These are phyloP conservation scores for Sarcophaga rosellei DNA, from an alignment of 2,888 invertebrate genomes.

Conservation along the genomic window DNA sequence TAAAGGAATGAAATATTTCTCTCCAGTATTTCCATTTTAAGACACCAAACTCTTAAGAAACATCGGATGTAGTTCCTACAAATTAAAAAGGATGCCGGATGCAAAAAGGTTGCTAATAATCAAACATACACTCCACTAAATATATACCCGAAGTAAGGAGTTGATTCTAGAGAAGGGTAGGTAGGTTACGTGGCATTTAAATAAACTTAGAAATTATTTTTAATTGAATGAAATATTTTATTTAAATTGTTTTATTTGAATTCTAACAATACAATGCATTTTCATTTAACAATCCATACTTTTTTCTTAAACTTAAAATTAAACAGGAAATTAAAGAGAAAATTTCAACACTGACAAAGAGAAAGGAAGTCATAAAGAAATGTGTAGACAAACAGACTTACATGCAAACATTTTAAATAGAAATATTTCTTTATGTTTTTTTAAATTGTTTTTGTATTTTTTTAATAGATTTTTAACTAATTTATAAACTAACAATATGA, in stretches of 20 bases:
- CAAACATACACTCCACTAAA: too few species aligned
- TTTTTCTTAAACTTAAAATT: slow-evolving; percentile 26
- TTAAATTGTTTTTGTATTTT: slow-evolving; percentile 1
- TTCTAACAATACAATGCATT: slow-evolving; percentile 2
- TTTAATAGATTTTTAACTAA: slow-evolving; percentile 34
- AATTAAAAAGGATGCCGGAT: too few species aligned
- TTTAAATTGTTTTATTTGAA: slow-evolving; percentile 29
- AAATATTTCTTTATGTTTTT: slow-evolving; percentile 28
- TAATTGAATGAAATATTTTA: neutral
- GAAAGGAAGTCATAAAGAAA: neutral
- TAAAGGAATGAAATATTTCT: too few species aligned
- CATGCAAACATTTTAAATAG: neutral
- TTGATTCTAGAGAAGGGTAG: too few species aligned
- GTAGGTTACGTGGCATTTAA: too few species aligned
- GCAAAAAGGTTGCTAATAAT: too few species aligned
- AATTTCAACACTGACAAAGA: slow-evolving; percentile 13
- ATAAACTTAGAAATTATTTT: too few species aligned
- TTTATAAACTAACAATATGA: slow-evolving; percentile 10
- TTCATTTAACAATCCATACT: neutral
- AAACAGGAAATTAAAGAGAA: neutral
- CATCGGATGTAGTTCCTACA: too few species aligned
- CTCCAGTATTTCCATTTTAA: too few species aligned
- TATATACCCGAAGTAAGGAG: too few species aligned
- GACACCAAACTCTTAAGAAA: too few species aligned
- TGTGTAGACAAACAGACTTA: too few species aligned